Base-by-base conservation (phyloP, 2,797 vertebrate genomes). In the Schizopygopsis pylzovi region DNA sequence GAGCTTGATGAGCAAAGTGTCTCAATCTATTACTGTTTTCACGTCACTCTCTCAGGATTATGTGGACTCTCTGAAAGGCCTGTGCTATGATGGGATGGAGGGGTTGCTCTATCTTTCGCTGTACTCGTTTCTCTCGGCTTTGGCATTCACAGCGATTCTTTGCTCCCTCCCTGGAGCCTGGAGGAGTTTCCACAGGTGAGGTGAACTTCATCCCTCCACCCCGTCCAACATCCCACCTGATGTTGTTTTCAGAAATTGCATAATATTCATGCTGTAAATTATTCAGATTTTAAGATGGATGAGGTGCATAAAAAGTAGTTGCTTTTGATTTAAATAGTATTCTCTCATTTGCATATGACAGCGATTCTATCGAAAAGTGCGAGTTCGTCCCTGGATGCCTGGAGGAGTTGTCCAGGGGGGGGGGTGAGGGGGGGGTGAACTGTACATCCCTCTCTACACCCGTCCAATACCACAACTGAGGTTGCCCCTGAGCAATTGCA, bases 11-110 rank as follows among this genome's bases (percentile, higher is more conserved):
- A 70, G 54, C 3, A 22, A 71, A 65, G 25, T 1, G 3, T 20
- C 71, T 87, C 52, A 79, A 28, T 56, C 28, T 18, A 39, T 52
- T 85, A 71, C 45, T 18, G 6, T 25, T 54, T 87, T 77, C 78
- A 13, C 83, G 9, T 80, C 41, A 68, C 54, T 85, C 37, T 82
- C 45, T 52, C 22, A 98, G 97, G 97, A 98, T 91, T 98, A 98
- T 33, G 94, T 97, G 1, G 95, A 96, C 63, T 97, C 97, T 43
- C 92, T 98, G 89, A 96, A 97, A 87, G 97, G 97, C 83, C 92
- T 98, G 88, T 98, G 97, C 72, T 97, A 96, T 71, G 97, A 98
- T 15, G 96, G 97, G 85, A 96, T 98, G 95, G 97, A 98, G 90
- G 97, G 97, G 33, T 88, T 97, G 90, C 95, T 97, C 52, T 97